Evolutionary conservation across 2,888 invertebrate species (phyloP).

Genomic region (Noctua pronuba): DNA sequence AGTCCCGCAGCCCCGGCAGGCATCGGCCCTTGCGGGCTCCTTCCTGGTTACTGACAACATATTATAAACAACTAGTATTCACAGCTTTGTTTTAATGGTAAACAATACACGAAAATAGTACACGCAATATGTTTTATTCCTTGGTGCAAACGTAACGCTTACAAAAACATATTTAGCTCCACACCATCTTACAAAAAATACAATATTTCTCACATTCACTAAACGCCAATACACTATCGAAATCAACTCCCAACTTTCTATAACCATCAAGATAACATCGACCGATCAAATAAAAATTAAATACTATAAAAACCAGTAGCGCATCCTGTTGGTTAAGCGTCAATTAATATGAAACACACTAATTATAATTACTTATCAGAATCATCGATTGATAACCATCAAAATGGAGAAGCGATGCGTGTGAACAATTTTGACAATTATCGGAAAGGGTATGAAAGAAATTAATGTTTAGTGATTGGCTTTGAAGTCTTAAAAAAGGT

Average conservation of each 20-base stretch:
- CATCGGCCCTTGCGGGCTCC: no score
- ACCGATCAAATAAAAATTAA: slow-evolving; percentile 39
- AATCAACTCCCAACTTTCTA: slow-evolving; percentile 33
- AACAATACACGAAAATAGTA: not conserved
- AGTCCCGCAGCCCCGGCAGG: no score
- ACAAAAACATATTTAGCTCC: not conserved
- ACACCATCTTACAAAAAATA: not conserved
- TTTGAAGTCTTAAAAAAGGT: slow-evolving; percentile 4
- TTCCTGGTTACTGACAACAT: no score
- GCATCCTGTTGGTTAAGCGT: slow-evolving; percentile 55
- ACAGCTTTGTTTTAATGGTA: not conserved
- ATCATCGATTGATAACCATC: slow-evolving; percentile 59
- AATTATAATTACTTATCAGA: slow-evolving; percentile 62
- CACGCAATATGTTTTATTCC: not conserved
- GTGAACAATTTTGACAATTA: slow-evolving; percentile 63
- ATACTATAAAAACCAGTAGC: slow-evolving; percentile 62
- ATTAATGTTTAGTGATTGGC: slow-evolving; percentile 27
- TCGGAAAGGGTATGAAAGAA: slow-evolving; percentile 36
- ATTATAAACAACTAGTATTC: not conserved
- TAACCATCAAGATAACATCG: slow-evolving; percentile 35
- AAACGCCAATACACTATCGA: not conserved
- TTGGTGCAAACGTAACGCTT: not conserved
- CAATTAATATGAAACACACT: slow-evolving; percentile 56
- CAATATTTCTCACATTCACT: slow-evolving; percentile 13
- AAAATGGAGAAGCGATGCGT: slow-evolving; percentile 41